Evolutionary conservation across 2,113 vertebrate genomes (phyloP), one percentile per base, ranked within the genome.

Genomic region (Leucopsar rothschildi): DNA sequence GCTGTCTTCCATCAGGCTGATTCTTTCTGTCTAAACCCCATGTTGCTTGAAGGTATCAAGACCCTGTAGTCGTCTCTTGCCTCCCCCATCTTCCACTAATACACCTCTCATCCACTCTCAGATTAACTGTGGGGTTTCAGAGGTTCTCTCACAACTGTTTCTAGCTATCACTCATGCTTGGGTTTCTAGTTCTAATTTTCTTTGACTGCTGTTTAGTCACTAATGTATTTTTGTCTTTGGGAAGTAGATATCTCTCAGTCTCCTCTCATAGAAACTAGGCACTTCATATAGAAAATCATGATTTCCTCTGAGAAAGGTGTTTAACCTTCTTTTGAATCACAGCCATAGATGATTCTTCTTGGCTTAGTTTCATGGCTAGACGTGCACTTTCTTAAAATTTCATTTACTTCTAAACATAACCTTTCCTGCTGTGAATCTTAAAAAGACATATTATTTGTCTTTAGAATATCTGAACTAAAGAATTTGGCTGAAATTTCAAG

Each of bases 401-500:
- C 7, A 24, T 77, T 92, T 89, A 7, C 24, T 71, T 94, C 61
- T 80, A 60, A 91, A 82, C 35, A 37, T 56, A 80, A 61, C 5
- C 31, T 82, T 92, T 92, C n/a, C 45, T 87, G 24, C 31, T 68
- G 33, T 57, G 57, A 76, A 22, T 45, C 16, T 79, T 83, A 6
- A 82, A 84, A 59, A 64, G n/a, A 42, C 19, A 6, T 49, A 66
- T 35, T 95, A 64, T 83, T 93, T 92, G 14, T 77, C 57, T 94
- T 92, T 88, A 49, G n/a, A 65, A 71, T 88, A 85, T 56, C 78
- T 95, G 86, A 65, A 33, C 28, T 69, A 25, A 92, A 84, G 49
- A 93, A 71, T 91, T 76, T 70, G 68, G 27, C 8, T 78, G n/a
- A 92, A 94, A 88, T 92, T 86, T 86, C 68, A 90, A 63, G 19